Percentiles rank a stretch among this genome's conserved stretches.
Conservation (phyloP, 2,113 vertebrate genomes). For the Ophiodon elongatus region DNA sequence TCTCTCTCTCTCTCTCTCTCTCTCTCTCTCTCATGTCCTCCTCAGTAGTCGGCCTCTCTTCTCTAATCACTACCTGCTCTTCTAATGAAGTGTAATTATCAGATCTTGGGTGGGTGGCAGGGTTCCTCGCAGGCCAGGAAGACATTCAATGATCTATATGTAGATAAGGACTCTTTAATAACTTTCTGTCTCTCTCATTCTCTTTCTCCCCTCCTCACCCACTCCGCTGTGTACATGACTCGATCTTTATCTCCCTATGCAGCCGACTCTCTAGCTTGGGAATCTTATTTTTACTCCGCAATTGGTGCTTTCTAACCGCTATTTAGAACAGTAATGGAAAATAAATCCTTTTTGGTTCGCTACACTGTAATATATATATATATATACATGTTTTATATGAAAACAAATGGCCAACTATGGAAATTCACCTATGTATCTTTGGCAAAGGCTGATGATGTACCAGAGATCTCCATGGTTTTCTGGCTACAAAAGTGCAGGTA, state of each 20-base stretch:
- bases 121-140: conserved; percentile 59
- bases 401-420: background rate
- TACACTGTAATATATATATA: background rate
- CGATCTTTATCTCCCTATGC: conserved; percentile 28
- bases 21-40: conserved; percentile 5
- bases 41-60: conserved; percentile 20
- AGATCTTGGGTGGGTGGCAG: conserved; percentile 72
- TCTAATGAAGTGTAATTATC: conserved; percentile 79
- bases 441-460: conserved; percentile 12
- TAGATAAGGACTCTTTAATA: conserved; percentile 68
- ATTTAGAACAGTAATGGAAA: conserved; percentile 14
- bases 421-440: background rate
- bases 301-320: background rate
- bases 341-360: background rate
- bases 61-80: conserved; percentile 72
- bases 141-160: conserved; percentile 67
- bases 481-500: background rate
- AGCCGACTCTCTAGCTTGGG: background rate
- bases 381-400: background rate
- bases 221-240: conserved; percentile 19
- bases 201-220: conserved; percentile 52
- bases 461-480: conserved; percentile 14
- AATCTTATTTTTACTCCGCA: conserved; percentile 1
- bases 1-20: conserved; percentile 19
- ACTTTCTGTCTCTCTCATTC: conserved; percentile 53